These are phyloP conservation scores for Mactromeris polynyma DNA, from an alignment of 2,888 invertebrate species.

Conservation along the genomic window DNA sequence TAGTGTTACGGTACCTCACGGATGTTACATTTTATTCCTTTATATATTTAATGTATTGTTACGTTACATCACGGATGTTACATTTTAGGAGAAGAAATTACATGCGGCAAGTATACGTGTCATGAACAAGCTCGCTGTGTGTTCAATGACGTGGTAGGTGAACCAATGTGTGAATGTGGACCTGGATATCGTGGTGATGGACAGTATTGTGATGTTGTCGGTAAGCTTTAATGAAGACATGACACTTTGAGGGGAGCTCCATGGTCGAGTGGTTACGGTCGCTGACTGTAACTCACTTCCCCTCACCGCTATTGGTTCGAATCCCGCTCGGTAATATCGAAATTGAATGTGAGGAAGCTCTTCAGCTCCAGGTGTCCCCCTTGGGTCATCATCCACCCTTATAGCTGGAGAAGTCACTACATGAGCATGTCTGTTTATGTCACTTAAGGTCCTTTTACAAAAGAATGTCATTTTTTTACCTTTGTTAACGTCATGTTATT, in stretches of 20 bases:
- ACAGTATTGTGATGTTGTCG: conserved; percentile 21
- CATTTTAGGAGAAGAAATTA: conserved; percentile 64
- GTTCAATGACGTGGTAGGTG: conserved; percentile 86
- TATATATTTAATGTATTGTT: no score
- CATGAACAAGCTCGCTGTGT: conserved; percentile 83
- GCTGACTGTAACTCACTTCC: neutral
- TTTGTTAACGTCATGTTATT: no score
- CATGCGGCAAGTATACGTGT: conserved; percentile 81
- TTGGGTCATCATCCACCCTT: no score
- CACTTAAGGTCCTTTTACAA: no score
- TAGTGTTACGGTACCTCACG: no score
- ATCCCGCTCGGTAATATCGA: neutral
- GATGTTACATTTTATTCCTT: no score
- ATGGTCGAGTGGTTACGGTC: no score
- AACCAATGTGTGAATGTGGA: conserved; percentile 85
- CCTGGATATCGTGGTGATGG: conserved; percentile 87
- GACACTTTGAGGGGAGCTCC: no score
- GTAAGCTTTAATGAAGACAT: neutral
- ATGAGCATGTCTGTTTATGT: neutral
- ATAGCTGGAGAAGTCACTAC: neutral
- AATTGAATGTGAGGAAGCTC: neutral
- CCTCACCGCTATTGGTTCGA: neutral
- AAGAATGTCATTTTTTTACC: no score
- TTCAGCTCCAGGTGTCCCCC: no score
- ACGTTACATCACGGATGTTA: neutral